Percentiles rank a stretch among this genome's conserved stretches.
Evolutionary conservation across 64 coral and sea anemone species (phyloP).

Genomic region (Pocillopora verrucosa): DNA sequence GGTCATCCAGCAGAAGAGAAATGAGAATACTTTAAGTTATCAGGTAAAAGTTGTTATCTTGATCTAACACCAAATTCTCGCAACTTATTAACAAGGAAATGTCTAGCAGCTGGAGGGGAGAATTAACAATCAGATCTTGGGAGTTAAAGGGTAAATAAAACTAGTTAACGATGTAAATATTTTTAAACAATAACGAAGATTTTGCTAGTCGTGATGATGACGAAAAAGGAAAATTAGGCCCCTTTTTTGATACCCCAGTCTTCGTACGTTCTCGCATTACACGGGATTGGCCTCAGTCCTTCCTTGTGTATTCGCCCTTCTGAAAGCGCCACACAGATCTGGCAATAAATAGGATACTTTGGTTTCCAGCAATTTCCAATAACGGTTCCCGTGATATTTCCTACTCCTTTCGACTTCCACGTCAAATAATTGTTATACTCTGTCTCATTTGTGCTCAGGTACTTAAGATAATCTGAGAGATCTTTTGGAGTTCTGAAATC

Average conservation of each 20-base stretch:
- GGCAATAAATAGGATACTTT: not conserved
- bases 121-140: no score
- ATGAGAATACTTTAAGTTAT: no score
- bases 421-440: conserved; percentile 51
- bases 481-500: conserved; percentile 50
- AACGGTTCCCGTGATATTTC: not conserved
- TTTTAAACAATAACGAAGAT: not conserved
- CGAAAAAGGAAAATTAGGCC: not conserved
- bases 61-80: no score
- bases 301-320: not conserved
- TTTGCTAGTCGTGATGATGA: not conserved
- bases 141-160: no score
- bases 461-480: conserved; percentile 54
- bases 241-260: not conserved
- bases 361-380: not conserved
- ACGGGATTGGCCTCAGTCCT: not conserved
- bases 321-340: not conserved
- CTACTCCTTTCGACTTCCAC: conserved; percentile 56
- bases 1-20: no score
- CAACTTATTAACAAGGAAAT: no score
- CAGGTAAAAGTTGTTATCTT: no score
- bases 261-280: not conserved
- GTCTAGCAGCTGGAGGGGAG: no score
- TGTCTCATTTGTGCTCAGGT: conserved; percentile 50
- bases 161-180: no score